Percentiles rank a stretch among this genome's conserved stretches.
Conservation (phyloP, 2,888 invertebrate species). For the Sipha maydis region DNA sequence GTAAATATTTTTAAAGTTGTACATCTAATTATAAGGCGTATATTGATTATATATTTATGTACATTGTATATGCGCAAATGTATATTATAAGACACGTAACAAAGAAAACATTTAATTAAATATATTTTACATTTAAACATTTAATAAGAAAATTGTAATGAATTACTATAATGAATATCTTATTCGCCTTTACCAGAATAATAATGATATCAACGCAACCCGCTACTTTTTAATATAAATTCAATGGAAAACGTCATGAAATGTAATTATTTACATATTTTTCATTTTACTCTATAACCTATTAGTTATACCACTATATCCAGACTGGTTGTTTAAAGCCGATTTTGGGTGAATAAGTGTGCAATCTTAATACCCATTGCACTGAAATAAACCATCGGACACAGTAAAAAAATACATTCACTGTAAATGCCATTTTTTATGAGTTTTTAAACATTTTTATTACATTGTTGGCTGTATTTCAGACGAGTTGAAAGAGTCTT, state of each 20-base stretch:
- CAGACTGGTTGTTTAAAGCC: not conserved
- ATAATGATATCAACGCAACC: no score
- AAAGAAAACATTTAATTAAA: not conserved
- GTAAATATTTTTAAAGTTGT: not conserved
- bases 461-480: conserved; percentile 60
- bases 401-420: not conserved
- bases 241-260: no score
- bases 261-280: not conserved
- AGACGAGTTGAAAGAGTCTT: conserved; percentile 43
- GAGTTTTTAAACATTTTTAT: conserved; percentile 51
- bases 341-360: conserved; percentile 8
- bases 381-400: conserved; percentile 54
- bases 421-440: conserved; percentile 58
- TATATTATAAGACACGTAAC: no score
- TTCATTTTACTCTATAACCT: not conserved
- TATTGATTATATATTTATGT: no score
- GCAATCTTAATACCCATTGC: not conserved
- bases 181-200: no score
- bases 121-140: not conserved
- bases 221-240: no score
- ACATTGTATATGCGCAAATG: no score
- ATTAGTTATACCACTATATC: not conserved
- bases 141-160: not conserved
- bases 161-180: not conserved
- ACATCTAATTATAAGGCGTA: no score